Evolutionary conservation across 2,797 vertebrate genomes (phyloP), one percentile per base, ranked within the genome.

Genomic region (Acanthiza pusilla): DNA sequence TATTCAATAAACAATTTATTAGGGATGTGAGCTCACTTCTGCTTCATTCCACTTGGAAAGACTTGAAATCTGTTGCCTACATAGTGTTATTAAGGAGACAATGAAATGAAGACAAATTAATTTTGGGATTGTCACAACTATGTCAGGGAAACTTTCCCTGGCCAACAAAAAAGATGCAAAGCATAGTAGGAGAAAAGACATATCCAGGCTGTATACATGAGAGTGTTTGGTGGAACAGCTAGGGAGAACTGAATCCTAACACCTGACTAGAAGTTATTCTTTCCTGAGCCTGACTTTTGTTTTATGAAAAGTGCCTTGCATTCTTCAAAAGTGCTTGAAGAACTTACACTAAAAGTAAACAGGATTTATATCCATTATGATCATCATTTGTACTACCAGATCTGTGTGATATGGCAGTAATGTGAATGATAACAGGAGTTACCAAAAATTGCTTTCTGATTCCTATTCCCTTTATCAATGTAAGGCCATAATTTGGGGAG

Each of bases 1-100:
- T 95, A 97, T 96, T 97, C 94, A 91, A 84, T 95, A 94, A 97
- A 91, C 77, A 82, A 95, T 97, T 96, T 97, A 96, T 96, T 95
- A 93, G 83, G 60, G 68, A 91, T 72, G 91, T 76, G 91, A 73
- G 79, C 91, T 96, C 85, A 85, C 60, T 97, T 96, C 95, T 96
- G 89, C 94, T 91, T 92, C 93, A 86, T 97, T 97, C 93, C 94
- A 92, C 89, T 76, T 89, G 96, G 88, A 92, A 93, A 91, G 82
- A 30, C 67, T 74, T 91, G 68, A 89, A 88, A 96, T 96, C 94
- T 95, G 65, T 89, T 95, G 67, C 73, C 51, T 94, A 51, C 61
- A n/a, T 26, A 76, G 71, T 88, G 68, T 60, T 92, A 81, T 77
- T 90, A 91, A 94, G 77, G 63, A 85, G 67, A 95, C 77, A 91